Conservation (phyloP, 2,888 invertebrate species). For the Agrochola lychnidis region DNA sequence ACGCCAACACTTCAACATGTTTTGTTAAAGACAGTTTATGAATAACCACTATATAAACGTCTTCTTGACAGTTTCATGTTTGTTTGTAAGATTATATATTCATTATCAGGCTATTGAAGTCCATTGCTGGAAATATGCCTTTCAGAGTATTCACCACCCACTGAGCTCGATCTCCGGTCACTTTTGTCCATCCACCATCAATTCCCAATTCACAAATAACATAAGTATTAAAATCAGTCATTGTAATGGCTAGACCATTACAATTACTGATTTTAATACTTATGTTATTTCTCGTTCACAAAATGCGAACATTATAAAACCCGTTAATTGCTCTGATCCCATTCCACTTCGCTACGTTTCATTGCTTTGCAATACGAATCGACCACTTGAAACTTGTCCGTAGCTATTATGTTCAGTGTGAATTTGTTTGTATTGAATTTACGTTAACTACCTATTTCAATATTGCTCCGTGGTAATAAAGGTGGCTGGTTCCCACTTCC, state of each 20-base stretch:
- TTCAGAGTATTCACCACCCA: background rate
- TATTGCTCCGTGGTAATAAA: conserved; percentile 34
- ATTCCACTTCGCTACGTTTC: conserved; percentile 59
- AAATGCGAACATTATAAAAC: conserved; percentile 49
- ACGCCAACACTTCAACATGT: conserved; percentile 44
- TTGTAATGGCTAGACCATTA: too few relatives aligned
- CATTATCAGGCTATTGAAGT: background rate
- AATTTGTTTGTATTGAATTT: conserved; percentile 59
- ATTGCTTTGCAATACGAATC: conserved; percentile 67
- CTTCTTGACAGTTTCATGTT: background rate
- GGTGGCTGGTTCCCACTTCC: conserved; percentile 24
- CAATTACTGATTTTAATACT: too few relatives aligned
- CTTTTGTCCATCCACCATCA: too few relatives aligned
- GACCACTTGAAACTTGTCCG: conserved; percentile 57
- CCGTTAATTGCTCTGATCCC: conserved; percentile 60
- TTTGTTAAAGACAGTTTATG: conserved; percentile 22
- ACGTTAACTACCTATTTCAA: conserved; percentile 45
- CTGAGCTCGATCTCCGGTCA: background rate
- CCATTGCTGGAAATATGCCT: background rate
- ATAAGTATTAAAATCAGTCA: too few relatives aligned
- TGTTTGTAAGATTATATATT: background rate
- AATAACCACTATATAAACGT: background rate
- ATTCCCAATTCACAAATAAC: conserved; percentile 1
- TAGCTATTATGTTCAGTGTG: conserved; percentile 42
- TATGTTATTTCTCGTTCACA: conserved; percentile 33